A percentile compares a stretch with the other conserved stretches of the same genome.
Conservation (phyloP, 1,140 invertebrate species). For the Portunus trituberculatus region DNA sequence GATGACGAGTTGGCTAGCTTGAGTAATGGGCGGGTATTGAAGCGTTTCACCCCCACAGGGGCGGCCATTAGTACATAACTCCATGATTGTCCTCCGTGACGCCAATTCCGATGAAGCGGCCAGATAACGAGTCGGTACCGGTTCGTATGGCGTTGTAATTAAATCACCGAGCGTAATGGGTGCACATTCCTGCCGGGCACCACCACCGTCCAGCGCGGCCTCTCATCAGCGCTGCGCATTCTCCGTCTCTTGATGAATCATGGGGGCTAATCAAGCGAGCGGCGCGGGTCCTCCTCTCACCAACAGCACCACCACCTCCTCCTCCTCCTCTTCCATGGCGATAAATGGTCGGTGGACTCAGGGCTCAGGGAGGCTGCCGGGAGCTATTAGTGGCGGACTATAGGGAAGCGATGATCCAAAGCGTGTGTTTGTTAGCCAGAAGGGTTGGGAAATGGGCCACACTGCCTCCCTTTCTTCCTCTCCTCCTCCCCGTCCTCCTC, state of each 20-base stretch:
- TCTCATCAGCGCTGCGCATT: slow-evolving; percentile 51
- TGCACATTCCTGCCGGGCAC: slow-evolving; percentile 46
- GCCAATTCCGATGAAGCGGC: slow-evolving; percentile 32
- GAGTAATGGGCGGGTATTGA: slow-evolving; percentile 37
- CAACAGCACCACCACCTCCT: neutral
- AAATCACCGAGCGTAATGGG: slow-evolving; percentile 65
- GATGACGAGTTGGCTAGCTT: neutral
- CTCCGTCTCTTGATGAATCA: slow-evolving; percentile 46
- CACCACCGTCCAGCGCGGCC: neutral
- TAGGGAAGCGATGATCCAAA: neutral
- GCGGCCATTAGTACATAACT: slow-evolving; percentile 53
- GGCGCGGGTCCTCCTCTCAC: neutral
- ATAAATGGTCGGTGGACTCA: neutral
- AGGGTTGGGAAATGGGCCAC: neutral
- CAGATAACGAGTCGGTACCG: slow-evolving; percentile 53
- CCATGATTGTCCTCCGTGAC: slow-evolving; percentile 34
- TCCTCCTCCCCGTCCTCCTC: neutral
- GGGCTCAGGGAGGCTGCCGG: neutral
- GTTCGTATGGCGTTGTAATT: slow-evolving; percentile 52
- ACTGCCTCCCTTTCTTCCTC: neutral
- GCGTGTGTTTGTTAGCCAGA: neutral
- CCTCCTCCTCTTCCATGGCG: neutral
- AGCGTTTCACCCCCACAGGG: slow-evolving; percentile 4
- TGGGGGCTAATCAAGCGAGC: slow-evolving; percentile 49
- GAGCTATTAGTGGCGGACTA: neutral